Evolutionary conservation across 2,113 vertebrate genomes (phyloP).

Genomic region (Elgaria multicarinata): DNA sequence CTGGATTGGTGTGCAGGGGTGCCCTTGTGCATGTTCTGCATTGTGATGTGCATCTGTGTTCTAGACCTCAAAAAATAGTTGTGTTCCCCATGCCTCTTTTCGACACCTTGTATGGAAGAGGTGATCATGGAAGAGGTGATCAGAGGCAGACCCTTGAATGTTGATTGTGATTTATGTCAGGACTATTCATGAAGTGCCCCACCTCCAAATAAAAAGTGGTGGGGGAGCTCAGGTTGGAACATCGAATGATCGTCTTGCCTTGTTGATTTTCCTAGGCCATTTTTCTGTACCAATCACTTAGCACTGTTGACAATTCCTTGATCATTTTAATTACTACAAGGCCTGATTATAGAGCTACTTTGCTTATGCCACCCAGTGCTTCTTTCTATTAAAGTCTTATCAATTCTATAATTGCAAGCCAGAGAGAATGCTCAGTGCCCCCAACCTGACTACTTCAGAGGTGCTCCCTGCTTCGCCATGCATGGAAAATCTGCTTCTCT

Average conservation of each 20-base stretch:
- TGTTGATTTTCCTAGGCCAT: not conserved
- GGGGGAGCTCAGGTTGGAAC: not conserved
- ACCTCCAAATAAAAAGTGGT: too few species aligned
- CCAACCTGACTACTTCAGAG: conserved; percentile 20
- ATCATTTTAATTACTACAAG: conserved; percentile 66
- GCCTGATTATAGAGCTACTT: conserved; percentile 56
- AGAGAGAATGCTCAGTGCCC: conserved; percentile 12
- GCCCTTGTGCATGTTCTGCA: too few species aligned
- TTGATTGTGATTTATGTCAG: not conserved
- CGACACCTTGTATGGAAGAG: not conserved
- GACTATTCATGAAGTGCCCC: not conserved
- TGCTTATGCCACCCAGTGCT: conserved; percentile 14
- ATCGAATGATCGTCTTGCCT: not conserved
- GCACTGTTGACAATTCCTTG: conserved; percentile 59
- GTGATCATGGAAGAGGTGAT: too few species aligned
- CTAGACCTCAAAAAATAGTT: not conserved
- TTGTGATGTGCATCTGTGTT: too few species aligned
- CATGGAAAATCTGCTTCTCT: not conserved
- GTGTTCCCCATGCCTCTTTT: not conserved
- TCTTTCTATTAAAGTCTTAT: conserved; percentile 69
- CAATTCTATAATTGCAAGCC: conserved; percentile 51
- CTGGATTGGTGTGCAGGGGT: too few species aligned
- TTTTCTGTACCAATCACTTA: conserved; percentile 41
- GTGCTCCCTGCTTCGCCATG: not conserved
- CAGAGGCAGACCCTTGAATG: not conserved